Base-by-base conservation (phyloP, 2,113 vertebrate genomes). In the Leucopternis melanops region DNA sequence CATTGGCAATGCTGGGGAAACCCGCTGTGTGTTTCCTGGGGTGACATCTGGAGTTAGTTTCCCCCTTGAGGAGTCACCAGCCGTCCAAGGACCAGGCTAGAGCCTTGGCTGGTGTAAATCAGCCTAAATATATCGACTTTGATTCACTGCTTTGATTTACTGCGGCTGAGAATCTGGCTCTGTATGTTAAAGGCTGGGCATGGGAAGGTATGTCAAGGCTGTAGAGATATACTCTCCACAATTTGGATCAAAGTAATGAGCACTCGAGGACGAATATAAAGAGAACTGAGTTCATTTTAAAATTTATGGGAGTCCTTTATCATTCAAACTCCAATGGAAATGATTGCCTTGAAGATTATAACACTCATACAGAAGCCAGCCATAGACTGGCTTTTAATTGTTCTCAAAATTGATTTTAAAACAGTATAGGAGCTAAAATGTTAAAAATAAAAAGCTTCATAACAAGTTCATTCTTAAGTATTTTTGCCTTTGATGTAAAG, bases 241-340 rank as follows among this genome's bases (percentile, higher is more conserved):
- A 57, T 91, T 75, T 88, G 90, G 90, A 85, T 92, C 9, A 20
- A 80, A 81, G 62, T 69, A 74, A 94, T 42, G 84, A 87, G 70
- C 82, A 57, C 75, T 96, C 25, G 2, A 95, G 80, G 62, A 95
- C 58, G 59, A 82, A 90, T 66, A 86, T 66, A 87, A 69, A 75
- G 70, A 92, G 95, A 97, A 85, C 70, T 27, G 86, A 94, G 85
- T 42, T 92, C 47, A 57, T 90, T 94, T 95, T 58, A 72, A 57
- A 96, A 94, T 97, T 94, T 90, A 95, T 94, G 70, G 92, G 50
- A 55, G 88, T 71, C 75, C 70, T 97, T 96, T 94, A 69, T 97
- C 96, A 96, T 95, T 94, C 96, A 94, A 92, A 92, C 89, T 85
- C 93, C 29, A 21, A 29, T 93, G 90, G 93, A 97, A 97, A 87